Percentiles rank a stretch among this genome's conserved stretches.
Conservation (phyloP, 2,888 invertebrate species). For the Scaptomyza caliginosa region DNA sequence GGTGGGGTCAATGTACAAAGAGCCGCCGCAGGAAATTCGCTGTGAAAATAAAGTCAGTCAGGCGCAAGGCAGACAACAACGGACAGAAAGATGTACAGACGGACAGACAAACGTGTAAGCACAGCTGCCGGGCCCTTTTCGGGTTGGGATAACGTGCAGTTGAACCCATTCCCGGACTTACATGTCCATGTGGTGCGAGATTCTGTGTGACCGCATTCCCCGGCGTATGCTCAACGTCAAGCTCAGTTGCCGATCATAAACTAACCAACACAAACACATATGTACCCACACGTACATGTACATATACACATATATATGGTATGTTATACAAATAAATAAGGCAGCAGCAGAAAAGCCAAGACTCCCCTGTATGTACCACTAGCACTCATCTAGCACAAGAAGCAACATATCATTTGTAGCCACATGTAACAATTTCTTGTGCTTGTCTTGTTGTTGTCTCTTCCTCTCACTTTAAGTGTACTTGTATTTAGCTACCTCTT, state of each 20-base stretch:
- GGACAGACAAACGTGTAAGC: constrained; percentile 33
- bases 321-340: constrained; percentile 42
- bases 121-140: constrained; percentile 26
- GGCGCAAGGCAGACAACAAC: constrained; percentile 35
- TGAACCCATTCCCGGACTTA: not conserved
- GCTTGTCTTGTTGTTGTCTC: constrained; percentile 11
- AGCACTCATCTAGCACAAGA: constrained; percentile 34
- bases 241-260: constrained; percentile 74
- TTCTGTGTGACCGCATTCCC: constrained; percentile 56
- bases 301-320: constrained; percentile 20
- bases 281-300: constrained; percentile 5
- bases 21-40: constrained; percentile 40
- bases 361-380: constrained; percentile 3
- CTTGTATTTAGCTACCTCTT: constrained; percentile 16
- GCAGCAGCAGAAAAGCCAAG: constrained; percentile 33
- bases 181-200: constrained; percentile 44
- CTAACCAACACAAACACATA: constrained; percentile 45
- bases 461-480: constrained; percentile 12
- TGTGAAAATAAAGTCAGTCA: constrained; percentile 52
- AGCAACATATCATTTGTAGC: constrained; percentile 69
- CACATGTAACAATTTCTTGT: constrained; percentile 8
- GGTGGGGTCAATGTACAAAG: constrained; percentile 11
- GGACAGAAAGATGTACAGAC: not conserved
- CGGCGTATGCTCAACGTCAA: constrained; percentile 68
- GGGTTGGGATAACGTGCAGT: constrained; percentile 3